Base-by-base conservation (phyloP, 2,888 invertebrate genomes). In the Empis stercorea region DNA sequence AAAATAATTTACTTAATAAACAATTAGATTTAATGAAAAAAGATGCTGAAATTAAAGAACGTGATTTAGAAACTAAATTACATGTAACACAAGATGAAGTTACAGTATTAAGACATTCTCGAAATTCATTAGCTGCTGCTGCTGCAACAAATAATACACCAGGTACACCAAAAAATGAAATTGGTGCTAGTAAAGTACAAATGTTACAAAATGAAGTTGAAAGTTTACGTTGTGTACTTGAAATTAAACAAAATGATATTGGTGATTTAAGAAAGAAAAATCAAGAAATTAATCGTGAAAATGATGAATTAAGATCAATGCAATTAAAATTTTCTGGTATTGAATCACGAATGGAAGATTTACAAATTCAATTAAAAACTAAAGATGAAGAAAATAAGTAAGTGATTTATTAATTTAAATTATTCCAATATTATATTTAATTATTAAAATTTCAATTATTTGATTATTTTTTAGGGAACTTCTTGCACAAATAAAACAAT, bases 171-270 rank as follows among this genome's bases (percentile, higher is more conserved):
- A 7, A 10, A 39, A 14, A 11, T n/a, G 27, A 10, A n/a, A 30
- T 14, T 34, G 23, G 13, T 37, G 20, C 6, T 73, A 14, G 14
- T 9, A 56, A 56, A 14, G 50, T 57, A 11, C 58, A 57, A 66
- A 61, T 76, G 57, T 57, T 85, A 37, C 74, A 80, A 57, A 81
- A 80, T 50, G 84, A 89, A 67, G 81, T 85, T 2, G 82, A 84
- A 56, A 93, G 93, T 15, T 72, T 95, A 51, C 79, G 88, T 53
- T 82, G 85, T 34, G 94, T 95, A 4, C 73, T 95, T 50, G 94
- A 94, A 58, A 73, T 95, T 61, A 84, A 87, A 60, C 87, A 87
- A 63, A 80, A 82, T 20, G 93, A 95, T 71, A 79, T 91, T 60
- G 81, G 82, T 1, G 80, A 85, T 15, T 71, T 94, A 43, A 76